phyloP scores from a whole-genome alignment of 2,797 vertebrate genomes.

The Poecilia wingei region DNA sequence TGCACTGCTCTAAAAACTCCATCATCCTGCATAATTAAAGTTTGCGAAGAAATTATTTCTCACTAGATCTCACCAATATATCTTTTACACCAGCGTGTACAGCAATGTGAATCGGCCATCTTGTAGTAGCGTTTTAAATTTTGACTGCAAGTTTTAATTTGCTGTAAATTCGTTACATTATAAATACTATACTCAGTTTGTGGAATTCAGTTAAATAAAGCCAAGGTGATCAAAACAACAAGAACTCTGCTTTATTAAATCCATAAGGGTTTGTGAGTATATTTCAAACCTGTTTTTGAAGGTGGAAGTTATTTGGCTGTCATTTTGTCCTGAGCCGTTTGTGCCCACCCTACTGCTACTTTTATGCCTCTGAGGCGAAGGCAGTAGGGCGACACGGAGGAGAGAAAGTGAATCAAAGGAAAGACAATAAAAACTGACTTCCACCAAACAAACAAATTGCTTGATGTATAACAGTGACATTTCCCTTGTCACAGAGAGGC shows the following conservation, averaged over 20 bases:
- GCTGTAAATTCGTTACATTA: not conserved
- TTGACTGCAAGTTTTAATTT: not conserved
- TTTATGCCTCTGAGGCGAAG: constrained; percentile 19
- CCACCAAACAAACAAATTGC: constrained; percentile 65
- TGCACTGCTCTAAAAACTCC: not conserved
- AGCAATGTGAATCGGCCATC: not conserved
- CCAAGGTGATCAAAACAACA: not conserved
- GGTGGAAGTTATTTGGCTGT: constrained; percentile 3
- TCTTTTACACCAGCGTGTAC: too few relatives aligned
- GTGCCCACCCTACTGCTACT: not conserved
- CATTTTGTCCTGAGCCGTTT: constrained; percentile 12
- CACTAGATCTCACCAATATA: too few relatives aligned
- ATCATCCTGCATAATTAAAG: not conserved
- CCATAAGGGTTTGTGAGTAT: not conserved
- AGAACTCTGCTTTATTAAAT: not conserved
- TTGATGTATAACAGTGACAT: constrained; percentile 75
- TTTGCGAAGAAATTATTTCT: not conserved
- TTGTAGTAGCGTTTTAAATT: not conserved
- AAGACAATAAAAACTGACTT: constrained; percentile 66
- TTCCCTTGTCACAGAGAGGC: constrained; percentile 66
- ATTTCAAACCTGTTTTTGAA: not conserved
- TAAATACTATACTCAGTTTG: not conserved
- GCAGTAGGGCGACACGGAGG: constrained; percentile 25
- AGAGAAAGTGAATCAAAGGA: constrained; percentile 58
- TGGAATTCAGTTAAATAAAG: not conserved